Evolutionary conservation across 2,888 invertebrate species (phyloP), one percentile per base, ranked within the genome.

Genomic region (Germaria angustata): DNA sequence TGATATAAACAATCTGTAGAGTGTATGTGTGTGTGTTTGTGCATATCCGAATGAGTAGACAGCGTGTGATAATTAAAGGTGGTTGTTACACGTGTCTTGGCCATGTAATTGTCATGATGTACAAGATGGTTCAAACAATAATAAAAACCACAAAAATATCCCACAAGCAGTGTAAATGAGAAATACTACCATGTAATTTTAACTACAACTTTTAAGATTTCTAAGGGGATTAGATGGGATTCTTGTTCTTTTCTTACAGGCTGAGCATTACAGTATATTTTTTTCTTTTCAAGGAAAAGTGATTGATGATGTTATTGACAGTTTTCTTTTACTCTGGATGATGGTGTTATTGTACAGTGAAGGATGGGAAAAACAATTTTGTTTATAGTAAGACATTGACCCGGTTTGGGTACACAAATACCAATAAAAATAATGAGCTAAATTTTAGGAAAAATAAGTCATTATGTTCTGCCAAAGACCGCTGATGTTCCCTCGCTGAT

Each of bases 41-140:
- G 6, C 2, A 17, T 6, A 24, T n/a, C 2, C 28, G 24, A 22
- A 36, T 4, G 17, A 46, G 49, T 22, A 51, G 11, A 0, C 11
- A 57, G 44, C 32, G 44, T 53, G 32, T 22, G 2, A 36, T 22
- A n/a, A 55, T 78, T 65, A 57, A 71, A 78, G 71, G 69, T 78
- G 71, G 20, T 15, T 44, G 24, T 11, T 57, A 78, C 71, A 71
- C 69, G 71, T 78, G 78, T 68, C 20, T 44, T 34, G 61, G 1
- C n/a, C 53, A 69, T 77, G 69, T 69, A 61, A 69, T 44, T 69
- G 69, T 36, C 53, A 53, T 44, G 22, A 41, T 36, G 15, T 75
- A 57, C 73, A 75, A 44, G 46, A 17, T 28, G 39, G 11, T 15
- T 36, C n/a, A 11, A 22, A 20, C 46, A 32, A 4, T 4, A 39